Evolutionary conservation across 2,797 vertebrate genomes (phyloP), one percentile per base, ranked within the genome.

Genomic region (Hylomyscus alleni): DNA sequence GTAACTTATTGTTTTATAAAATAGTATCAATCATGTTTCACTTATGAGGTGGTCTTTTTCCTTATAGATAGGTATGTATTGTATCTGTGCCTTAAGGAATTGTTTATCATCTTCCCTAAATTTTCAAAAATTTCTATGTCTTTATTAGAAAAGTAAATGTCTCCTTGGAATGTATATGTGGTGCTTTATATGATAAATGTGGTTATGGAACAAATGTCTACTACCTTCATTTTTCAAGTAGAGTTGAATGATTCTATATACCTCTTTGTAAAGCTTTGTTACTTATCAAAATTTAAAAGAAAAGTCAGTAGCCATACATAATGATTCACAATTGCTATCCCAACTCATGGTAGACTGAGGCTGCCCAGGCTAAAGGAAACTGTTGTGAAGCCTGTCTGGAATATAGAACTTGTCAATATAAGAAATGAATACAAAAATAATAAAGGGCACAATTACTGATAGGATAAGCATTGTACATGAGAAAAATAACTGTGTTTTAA

Each of bases 381-480:
- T 3, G 4, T 6, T 62, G 0, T 13, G 13, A 77, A 2, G 7
- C 7, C 20, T 62, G 7, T 11, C 4, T 17, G 13, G 4, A 9
- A 34, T 50, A 78, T 50, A 77, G 20, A 77, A 3, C 0, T 31
- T 26, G 7, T 12, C 29, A 15, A 29, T 37, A 40, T 15, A 31
- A 88, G 34, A 40, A 24, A 40, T 3, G 0, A 19, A 52, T 34
- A n/a, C 0, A 20, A 37, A 52, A 86, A 47, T 11, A 83, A 22
- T 44, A 84, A 31, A 84, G 11, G 37, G 11, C 17, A 12, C 34
- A 40, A 40, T 73, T 73, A 31, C 50, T 31, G 15, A 31, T 73
- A 19, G 44, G 15, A 4, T 56, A 73, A 73, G n/a, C 14, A 7
- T 9, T 34, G 0, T 75, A 40, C 15, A 2, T 5, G 6, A 75